Conservation (phyloP, 2,113 vertebrate species). For the Rhagologus leucostigma region DNA sequence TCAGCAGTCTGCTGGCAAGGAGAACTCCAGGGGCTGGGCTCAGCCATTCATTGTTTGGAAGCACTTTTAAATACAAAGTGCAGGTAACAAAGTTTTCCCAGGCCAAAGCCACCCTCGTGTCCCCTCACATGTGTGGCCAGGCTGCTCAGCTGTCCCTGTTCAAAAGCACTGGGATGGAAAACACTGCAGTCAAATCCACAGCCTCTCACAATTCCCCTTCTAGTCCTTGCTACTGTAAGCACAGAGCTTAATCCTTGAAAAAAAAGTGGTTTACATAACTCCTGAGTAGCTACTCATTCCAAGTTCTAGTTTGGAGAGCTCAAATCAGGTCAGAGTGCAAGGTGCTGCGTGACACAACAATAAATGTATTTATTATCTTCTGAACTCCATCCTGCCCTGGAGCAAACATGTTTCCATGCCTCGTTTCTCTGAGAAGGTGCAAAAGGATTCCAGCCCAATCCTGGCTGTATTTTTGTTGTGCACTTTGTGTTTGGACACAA, state of each 20-base stretch:
- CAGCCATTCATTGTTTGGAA: not conserved
- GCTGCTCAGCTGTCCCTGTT: not conserved
- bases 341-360: not conserved
- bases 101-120: not conserved
- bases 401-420: not conserved
- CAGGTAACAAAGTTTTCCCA: not conserved
- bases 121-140: not conserved
- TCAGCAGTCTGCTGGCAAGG: not conserved
- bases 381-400: not conserved
- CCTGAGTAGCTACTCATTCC: not conserved
- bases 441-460: not conserved
- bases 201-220: not conserved
- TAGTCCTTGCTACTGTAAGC: not conserved
- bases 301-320: not conserved
- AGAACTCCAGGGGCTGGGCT: not conserved
- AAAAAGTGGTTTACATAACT: not conserved
- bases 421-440: not conserved
- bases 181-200: not conserved
- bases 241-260: not conserved
- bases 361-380: not conserved
- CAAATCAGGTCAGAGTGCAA: not conserved
- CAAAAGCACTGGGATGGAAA: not conserved
- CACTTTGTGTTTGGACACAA: not conserved
- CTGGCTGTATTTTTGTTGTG: not conserved
- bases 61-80: not conserved